Evolutionary conservation across 2,888 invertebrate genomes (phyloP).

Genomic region (Helicoverpa assulta): DNA sequence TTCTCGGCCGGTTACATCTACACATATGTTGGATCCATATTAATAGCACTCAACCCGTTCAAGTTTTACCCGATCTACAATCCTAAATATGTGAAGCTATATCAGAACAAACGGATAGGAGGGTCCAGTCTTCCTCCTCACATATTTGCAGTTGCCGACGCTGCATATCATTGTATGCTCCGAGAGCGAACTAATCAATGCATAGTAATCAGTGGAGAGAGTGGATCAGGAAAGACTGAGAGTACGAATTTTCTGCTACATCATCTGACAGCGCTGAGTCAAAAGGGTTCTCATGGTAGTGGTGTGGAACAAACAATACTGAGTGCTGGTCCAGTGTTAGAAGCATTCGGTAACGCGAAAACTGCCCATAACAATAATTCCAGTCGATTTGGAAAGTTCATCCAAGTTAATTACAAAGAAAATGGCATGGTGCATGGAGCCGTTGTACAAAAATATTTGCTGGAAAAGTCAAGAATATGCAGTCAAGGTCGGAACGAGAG

Average conservation of each 20-base stretch:
- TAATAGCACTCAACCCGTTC: constrained; percentile 98
- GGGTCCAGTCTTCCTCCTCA: constrained; percentile 98
- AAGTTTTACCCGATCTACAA: constrained; percentile 99
- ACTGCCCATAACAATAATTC: constrained; percentile 99
- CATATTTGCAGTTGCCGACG: constrained; percentile 98
- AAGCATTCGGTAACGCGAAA: constrained; percentile 99
- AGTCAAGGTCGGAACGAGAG: constrained; percentile 98
- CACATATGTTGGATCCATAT: constrained; percentile 98
- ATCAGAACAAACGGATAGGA: constrained; percentile 97
- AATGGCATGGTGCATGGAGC: constrained; percentile 99
- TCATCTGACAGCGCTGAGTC: constrained; percentile 98
- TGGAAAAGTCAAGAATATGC: constrained; percentile 98
- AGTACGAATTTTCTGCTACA: constrained; percentile 98
- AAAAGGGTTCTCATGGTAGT: constrained; percentile 97
- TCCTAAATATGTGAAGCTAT: constrained; percentile 98
- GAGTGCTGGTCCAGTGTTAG: constrained; percentile 98
- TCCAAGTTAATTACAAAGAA: constrained; percentile 99
- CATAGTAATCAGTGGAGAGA: constrained; percentile 98
- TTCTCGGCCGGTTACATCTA: constrained; percentile 98
- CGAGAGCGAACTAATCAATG: constrained; percentile 96
- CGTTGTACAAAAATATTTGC: constrained; percentile 98
- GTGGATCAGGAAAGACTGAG: constrained; percentile 99
- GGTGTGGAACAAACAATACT: constrained; percentile 99
- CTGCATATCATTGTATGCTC: constrained; percentile 98
- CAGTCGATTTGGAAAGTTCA: constrained; percentile 99